A percentile compares a stretch with the other conserved stretches of the same genome.
Evolutionary conservation across 23 tunicate genomes (phyloP).

Genomic region (Oikopleura dioica): DNA sequence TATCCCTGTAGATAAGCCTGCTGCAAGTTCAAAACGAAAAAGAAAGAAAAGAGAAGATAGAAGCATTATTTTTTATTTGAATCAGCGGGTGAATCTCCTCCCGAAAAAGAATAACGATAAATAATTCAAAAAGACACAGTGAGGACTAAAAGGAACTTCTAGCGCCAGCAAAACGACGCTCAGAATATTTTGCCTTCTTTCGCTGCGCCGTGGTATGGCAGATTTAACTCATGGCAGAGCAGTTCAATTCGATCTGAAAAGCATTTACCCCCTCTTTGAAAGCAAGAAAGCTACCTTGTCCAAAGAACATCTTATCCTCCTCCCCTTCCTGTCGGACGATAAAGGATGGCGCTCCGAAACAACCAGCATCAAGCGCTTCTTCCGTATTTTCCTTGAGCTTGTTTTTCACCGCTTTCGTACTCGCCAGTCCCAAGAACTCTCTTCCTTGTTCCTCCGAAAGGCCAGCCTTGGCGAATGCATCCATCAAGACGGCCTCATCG

Average conservation of each 20-base stretch:
- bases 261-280: too few relatives aligned
- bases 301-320: constrained; percentile 37
- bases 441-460: neutral
- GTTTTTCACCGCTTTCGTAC: constrained; percentile 12
- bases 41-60: too few relatives aligned
- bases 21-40: too few relatives aligned
- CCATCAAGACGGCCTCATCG: neutral
- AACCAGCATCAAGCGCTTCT: constrained; percentile 36
- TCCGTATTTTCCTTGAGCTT: constrained; percentile 17
- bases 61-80: too few relatives aligned
- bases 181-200: neutral
- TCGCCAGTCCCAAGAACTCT: neutral
- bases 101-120: too few relatives aligned
- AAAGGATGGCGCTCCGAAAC: constrained; percentile 70
- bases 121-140: too few relatives aligned
- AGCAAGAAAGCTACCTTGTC: too few relatives aligned
- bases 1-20: too few relatives aligned
- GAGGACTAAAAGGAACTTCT: too few relatives aligned
- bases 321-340: constrained; percentile 35
- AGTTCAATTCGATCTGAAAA: neutral
- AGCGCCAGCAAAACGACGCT: too few relatives aligned
- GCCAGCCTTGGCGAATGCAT: neutral
- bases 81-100: too few relatives aligned
- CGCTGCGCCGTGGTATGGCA: neutral
- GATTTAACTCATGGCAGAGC: neutral